phyloP scores from a whole-genome alignment of 1,140 invertebrate genomes.

The Aphis craccivora region DNA sequence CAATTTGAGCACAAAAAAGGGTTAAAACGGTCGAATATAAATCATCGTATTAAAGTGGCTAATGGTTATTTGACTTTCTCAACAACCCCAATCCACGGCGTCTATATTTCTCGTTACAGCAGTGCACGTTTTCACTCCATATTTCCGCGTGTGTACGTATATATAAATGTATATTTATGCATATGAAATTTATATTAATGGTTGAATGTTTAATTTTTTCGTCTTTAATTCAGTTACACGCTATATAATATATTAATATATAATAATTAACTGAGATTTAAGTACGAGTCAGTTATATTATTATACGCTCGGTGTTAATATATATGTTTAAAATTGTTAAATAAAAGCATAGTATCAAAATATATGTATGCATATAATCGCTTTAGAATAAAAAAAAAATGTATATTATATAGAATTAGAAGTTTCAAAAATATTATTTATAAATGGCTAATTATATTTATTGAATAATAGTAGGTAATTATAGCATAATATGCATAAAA shows the following conservation, averaged over 20 bases:
- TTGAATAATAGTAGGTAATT: no score
- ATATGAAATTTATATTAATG: slow-evolving; percentile 1
- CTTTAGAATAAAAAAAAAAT: no score
- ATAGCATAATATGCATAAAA: no score
- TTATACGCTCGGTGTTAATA: no score
- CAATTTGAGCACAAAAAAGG: slow-evolving; percentile 26
- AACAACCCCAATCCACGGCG: not conserved
- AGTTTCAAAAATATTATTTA: no score
- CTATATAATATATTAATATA: not conserved
- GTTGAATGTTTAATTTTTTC: not conserved
- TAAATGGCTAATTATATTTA: no score
- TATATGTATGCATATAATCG: no score
- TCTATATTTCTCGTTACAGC: not conserved
- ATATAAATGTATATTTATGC: not conserved
- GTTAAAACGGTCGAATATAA: slow-evolving; percentile 20
- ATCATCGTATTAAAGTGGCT: slow-evolving; percentile 31
- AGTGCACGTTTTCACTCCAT: not conserved
- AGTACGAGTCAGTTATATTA: not conserved
- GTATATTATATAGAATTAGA: no score
- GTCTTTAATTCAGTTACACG: not conserved
- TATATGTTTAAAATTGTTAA: not conserved
- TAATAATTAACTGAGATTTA: not conserved
- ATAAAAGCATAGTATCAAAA: not conserved
- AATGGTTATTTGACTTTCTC: slow-evolving; percentile 36
- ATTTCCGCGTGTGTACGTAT: not conserved